Conservation (phyloP, 2,888 invertebrate species). For the Portevinia maculata region DNA sequence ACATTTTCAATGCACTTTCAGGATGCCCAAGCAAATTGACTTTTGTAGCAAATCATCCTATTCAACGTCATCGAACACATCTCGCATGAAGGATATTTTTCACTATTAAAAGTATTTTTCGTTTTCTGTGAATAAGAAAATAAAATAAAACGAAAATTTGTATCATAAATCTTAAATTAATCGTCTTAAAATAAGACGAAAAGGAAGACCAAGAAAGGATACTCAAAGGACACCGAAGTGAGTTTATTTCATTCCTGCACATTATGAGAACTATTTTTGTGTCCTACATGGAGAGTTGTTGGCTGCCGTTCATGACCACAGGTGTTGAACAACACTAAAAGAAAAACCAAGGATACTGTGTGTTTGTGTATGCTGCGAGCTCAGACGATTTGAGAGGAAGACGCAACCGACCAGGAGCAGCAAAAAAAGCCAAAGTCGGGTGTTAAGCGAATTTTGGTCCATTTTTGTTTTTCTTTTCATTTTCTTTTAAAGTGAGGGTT, state of each 20-base stretch:
- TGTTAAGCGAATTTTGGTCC: conserved; percentile 64
- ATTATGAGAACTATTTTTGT: conserved; percentile 60
- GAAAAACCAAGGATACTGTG: conserved; percentile 19
- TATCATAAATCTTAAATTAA: conserved; percentile 54
- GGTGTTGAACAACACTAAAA: conserved; percentile 63
- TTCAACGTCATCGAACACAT: conserved; percentile 37
- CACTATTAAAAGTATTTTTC: conserved; percentile 56
- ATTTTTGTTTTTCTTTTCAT: conserved; percentile 25
- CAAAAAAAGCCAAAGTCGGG: conserved; percentile 45
- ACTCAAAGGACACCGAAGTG: conserved; percentile 19
- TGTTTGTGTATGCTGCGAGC: neutral
- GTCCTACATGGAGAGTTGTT: conserved; percentile 43
- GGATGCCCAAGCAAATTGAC: conserved; percentile 68
- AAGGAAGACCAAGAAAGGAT: conserved; percentile 25
- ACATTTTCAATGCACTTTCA: conserved; percentile 73
- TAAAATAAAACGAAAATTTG: conserved; percentile 7
- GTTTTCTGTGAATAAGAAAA: conserved; percentile 34
- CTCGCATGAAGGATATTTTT: conserved; percentile 65
- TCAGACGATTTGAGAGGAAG: conserved; percentile 17
- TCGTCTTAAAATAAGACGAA: neutral
- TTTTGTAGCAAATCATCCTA: conserved; percentile 58
- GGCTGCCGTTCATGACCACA: conserved; percentile 57
- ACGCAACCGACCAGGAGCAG: conserved; percentile 25
- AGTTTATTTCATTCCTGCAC: conserved; percentile 44
- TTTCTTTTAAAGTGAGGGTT: conserved; percentile 25